Evolutionary conservation across 2,888 invertebrate genomes (phyloP), one percentile per base, ranked within the genome.

Genomic region (Diachrysia chrysitis): DNA sequence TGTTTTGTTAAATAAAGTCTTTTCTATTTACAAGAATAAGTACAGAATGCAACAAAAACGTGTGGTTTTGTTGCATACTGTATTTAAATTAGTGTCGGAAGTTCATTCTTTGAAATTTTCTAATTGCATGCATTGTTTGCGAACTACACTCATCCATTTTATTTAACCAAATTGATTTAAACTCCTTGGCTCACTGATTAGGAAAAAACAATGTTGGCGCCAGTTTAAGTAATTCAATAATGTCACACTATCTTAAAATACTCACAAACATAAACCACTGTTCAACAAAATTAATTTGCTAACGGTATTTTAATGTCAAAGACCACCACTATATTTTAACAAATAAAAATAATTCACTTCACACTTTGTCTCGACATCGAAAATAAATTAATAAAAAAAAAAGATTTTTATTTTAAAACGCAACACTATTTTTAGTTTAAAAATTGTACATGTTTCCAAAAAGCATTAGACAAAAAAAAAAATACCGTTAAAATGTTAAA

Each of bases 331-430:
- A 35, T 54, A 51, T 61, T 66, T 76, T 67, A 63, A 46, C 37
- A 56, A 63, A 58, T 74, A 67, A 58, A 56, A 53, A 69, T 58
- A 42, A 75, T 64, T 59, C n/a, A 75, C 63, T 68, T 9, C 64
- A 54, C 61, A 70, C n/a, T 63, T 60, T 58, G 69, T 61, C 63
- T 58, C 48, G 69, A 73, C 81, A 67, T 53, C 58, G 42, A 58
- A 54, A 37, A n/a, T 37, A 14, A 64, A 55, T 12, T n/a, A 46
- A 61, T 71, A n/a, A n/a, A n/a, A n/a, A n/a, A n/a, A n/a, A n/a
- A n/a, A n/a, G n/a, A n/a, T n/a, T n/a, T n/a, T n/a, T n/a, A n/a
- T 59, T 29, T 63, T 29, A 77, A 62, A 7, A 78, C 53, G 32
- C 21, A 58, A 35, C 57, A 29, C 23, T 48, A 59, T 63, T 66